phyloP scores from a whole-genome alignment of 2,113 vertebrate species.

The Toxotes jaculatrix region DNA sequence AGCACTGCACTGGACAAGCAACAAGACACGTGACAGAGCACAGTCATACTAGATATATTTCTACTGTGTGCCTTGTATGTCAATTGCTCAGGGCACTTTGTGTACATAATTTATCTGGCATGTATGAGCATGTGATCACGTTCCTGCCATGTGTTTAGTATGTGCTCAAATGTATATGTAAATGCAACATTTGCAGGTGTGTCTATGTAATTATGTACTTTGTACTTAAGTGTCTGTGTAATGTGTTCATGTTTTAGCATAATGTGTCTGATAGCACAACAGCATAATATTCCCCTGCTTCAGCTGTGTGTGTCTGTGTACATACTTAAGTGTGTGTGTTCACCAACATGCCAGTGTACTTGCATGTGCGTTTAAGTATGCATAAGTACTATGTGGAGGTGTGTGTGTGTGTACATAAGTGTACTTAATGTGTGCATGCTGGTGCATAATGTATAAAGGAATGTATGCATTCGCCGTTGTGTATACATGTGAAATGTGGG shows the following conservation, averaged over 20 bases:
- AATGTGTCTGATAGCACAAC: constrained; percentile 40
- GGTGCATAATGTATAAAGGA: constrained; percentile 46
- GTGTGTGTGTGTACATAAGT: constrained; percentile 32
- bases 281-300: not conserved
- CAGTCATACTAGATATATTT: not conserved
- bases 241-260: constrained; percentile 60
- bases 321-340: not conserved
- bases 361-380: constrained; percentile 10
- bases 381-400: constrained; percentile 31
- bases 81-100: not conserved
- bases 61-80: not conserved
- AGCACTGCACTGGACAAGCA: not conserved
- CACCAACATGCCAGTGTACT: not conserved
- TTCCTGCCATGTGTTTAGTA: not conserved
- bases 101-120: not conserved
- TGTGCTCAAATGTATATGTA: not conserved
- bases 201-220: constrained; percentile 27
- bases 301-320: not conserved
- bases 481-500: not conserved
- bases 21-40: not conserved
- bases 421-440: constrained; percentile 30
- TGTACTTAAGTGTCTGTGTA: constrained; percentile 37
- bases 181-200: constrained; percentile 11
- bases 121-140: not conserved
- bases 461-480: not conserved